Percentiles rank a stretch among this genome's conserved stretches.
Evolutionary conservation across 1,140 invertebrate species (phyloP).

Genomic region (Drosophila santomea): DNA sequence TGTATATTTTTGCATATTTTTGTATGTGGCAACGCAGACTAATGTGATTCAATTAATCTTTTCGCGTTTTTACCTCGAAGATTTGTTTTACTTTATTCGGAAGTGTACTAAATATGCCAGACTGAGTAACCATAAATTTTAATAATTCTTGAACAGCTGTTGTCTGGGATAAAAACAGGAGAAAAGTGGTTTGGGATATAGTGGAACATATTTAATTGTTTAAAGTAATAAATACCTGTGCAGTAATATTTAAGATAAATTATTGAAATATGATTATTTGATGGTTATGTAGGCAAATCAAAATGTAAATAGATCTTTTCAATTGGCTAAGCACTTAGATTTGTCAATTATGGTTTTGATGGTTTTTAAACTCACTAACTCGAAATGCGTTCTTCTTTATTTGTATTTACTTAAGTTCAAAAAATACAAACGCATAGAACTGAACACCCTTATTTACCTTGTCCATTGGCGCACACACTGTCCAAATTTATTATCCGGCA

Average conservation of each 20-base stretch:
- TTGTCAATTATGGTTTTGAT: too few species aligned
- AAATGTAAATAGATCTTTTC: background rate
- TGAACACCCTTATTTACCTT: background rate
- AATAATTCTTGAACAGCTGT: conserved; percentile 60
- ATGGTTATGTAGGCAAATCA: background rate
- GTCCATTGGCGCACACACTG: background rate
- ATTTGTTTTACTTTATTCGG: background rate
- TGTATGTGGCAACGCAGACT: conserved; percentile 31
- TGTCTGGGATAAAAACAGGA: conserved; percentile 1
- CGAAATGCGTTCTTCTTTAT: too few species aligned
- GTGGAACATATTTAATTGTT: too few species aligned
- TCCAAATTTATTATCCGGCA: conserved; percentile 3
- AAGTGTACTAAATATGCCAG: conserved; percentile 3
- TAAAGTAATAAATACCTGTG: background rate
- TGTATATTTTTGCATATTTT: conserved; percentile 76
- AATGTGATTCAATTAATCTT: conserved; percentile 76
- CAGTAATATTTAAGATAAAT: background rate
- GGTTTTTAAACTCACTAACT: too few species aligned
- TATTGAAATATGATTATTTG: background rate
- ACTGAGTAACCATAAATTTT: conserved; percentile 51
- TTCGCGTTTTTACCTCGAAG: conserved; percentile 3
- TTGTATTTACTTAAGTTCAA: background rate
- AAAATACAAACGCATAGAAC: conserved; percentile 1
- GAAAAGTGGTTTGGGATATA: too few species aligned
- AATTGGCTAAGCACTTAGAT: too few species aligned